phyloP scores from a whole-genome alignment of 1,140 invertebrate species.

The silkworm (Bombyx mori) region ASM3026992v2 NC_085128.1:10722501-10723000 shows the following conservation, averaged over 20 bases:
- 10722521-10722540: constrained; percentile 85
- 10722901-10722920: no score
- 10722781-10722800: background rate
- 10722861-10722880: no score
- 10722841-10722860: no score
- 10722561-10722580: constrained; percentile 93
- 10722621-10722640: constrained; percentile 96
- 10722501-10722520: constrained; percentile 93
- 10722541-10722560: constrained; percentile 85
- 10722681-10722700: background rate
- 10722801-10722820: no score
- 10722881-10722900: no score
- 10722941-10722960: no score
- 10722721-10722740: background rate
- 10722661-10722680: constrained; percentile 88
- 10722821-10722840: no score
- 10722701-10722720: background rate
- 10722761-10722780: background rate
- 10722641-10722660: constrained; percentile 93
- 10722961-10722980: no score
- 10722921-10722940: no score
- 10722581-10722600: constrained; percentile 92
- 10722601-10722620: constrained; percentile 90
- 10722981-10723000: no score
- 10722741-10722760: background rate